These are phyloP conservation scores for Cinclus mexicanus DNA, from an alignment of 2,113 vertebrate genomes.

Conservation along the genomic window DNA sequence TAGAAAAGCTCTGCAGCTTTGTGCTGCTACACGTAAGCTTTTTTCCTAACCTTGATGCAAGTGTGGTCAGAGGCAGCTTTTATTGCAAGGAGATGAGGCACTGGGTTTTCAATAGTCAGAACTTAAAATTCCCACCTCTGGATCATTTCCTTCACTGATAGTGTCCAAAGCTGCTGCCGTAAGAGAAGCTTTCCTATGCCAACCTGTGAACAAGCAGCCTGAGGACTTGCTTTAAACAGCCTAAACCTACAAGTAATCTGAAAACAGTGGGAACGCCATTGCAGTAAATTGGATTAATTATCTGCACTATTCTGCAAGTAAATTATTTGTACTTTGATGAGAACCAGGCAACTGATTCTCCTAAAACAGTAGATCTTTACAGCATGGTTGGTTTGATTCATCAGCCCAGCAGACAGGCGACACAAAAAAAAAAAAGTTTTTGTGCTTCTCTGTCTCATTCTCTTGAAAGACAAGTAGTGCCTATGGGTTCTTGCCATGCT, in stretches of 20 bases:
- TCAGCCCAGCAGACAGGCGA: neutral
- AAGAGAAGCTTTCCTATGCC: neutral
- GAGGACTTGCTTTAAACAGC: neutral
- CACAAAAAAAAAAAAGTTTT: neutral
- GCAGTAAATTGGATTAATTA: neutral
- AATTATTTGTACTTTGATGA: neutral
- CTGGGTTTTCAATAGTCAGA: neutral
- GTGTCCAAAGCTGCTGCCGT: neutral
- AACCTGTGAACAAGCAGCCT: neutral
- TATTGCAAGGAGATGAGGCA: neutral
- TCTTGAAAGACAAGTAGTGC: neutral
- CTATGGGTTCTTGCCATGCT: neutral
- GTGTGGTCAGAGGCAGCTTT: neutral
- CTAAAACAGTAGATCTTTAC: neutral
- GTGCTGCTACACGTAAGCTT: neutral
- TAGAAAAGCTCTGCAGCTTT: neutral
- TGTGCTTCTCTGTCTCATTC: neutral
- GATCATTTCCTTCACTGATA: neutral
- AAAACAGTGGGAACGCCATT: neutral
- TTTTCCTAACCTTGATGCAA: neutral
- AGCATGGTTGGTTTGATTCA: rapidly evolving
- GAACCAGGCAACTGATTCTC: neutral
- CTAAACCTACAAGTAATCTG: neutral
- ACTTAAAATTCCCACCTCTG: neutral
- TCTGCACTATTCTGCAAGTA: neutral